A percentile compares a stretch with the other conserved stretches of the same genome.
phyloP scores from a whole-genome alignment of 2,888 invertebrate species.

The Alsophila aescularia region DNA sequence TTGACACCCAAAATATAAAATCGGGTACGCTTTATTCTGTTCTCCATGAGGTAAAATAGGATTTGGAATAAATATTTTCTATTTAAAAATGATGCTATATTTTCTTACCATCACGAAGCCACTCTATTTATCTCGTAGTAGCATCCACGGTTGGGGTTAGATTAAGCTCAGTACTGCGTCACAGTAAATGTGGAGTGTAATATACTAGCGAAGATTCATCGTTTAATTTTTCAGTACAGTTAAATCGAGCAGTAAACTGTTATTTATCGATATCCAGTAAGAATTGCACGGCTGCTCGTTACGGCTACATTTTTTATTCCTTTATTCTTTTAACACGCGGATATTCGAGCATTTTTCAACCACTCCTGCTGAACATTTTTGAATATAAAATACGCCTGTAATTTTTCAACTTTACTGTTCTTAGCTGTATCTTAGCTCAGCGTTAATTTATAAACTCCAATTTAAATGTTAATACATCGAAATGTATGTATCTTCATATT shows the following conservation, averaged over 20 bases:
- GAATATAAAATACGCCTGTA: too few species aligned
- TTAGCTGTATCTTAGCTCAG: background rate
- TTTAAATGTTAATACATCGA: too few species aligned
- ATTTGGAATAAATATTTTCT: too few species aligned
- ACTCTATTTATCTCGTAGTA: constrained; percentile 6
- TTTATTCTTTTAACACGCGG: constrained; percentile 40
- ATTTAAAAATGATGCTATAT: background rate
- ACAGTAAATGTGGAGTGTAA: constrained; percentile 40
- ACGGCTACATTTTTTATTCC: constrained; percentile 52
- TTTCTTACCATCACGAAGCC: background rate
- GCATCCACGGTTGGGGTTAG: constrained; percentile 24
- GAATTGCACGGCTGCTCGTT: constrained; percentile 57
- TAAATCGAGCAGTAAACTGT: constrained; percentile 60
- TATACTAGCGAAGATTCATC: constrained; percentile 59
- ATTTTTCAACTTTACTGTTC: too few species aligned
- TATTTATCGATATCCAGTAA: constrained; percentile 60
- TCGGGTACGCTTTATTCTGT: too few species aligned
- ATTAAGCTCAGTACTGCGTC: constrained; percentile 35
- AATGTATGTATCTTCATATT: too few species aligned
- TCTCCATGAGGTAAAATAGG: too few species aligned
- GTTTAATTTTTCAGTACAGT: constrained; percentile 69
- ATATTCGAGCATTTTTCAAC: constrained; percentile 47
- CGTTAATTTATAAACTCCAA: background rate
- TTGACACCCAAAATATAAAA: too few species aligned
- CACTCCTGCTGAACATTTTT: constrained; percentile 34